Conservation (phyloP, 2,888 invertebrate species). For the Omphaloscelis lunosa region DNA sequence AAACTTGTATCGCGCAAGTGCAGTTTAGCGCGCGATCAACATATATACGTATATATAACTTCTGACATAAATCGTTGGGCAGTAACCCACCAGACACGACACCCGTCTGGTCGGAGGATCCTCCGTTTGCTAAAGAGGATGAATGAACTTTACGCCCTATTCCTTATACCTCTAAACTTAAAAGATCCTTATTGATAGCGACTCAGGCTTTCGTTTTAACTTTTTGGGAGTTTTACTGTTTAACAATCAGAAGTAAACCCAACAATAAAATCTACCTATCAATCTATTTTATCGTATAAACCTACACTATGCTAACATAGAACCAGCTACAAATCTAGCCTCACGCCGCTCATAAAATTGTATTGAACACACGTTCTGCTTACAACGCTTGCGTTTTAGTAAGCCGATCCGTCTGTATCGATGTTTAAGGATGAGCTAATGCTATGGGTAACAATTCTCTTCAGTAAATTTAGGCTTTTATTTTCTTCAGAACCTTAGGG, state of each 20-base stretch:
- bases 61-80: no score
- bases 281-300: constrained; percentile 10
- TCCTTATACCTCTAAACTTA: no score
- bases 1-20: no score
- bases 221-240: not conserved
- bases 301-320: not conserved
- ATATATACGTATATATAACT: no score
- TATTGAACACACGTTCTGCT: constrained; percentile 83
- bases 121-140: no score
- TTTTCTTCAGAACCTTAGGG: no score
- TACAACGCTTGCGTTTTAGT: constrained; percentile 74
- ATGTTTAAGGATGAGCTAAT: constrained; percentile 65
- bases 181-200: no score
- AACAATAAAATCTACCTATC: constrained; percentile 20
- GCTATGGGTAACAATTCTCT: constrained; percentile 14
- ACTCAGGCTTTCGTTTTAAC: not conserved
- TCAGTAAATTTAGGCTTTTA: not conserved
- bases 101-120: no score
- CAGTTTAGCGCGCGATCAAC: no score
- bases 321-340: constrained; percentile 14
- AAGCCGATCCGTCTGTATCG: constrained; percentile 72
- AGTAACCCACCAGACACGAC: no score
- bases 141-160: no score
- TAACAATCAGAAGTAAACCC: constrained; percentile 3
- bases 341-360: constrained; percentile 80